These are phyloP conservation scores for Lophotriccus pileatus DNA, from an alignment of 2,797 vertebrate genomes.

Conservation along the genomic window DNA sequence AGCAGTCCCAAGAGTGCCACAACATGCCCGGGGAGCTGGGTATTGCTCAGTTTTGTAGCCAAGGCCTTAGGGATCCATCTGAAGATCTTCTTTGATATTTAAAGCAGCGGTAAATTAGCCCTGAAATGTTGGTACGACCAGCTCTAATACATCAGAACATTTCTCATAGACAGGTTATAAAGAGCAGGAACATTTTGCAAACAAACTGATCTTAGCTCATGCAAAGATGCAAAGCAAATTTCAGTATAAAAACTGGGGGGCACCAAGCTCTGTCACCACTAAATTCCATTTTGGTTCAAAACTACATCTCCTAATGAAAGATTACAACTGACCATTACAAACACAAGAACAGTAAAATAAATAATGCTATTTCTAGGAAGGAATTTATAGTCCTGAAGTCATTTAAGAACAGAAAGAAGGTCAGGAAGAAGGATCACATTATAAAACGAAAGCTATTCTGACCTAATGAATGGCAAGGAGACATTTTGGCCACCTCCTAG, in stretches of 20 bases:
- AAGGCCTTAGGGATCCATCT: conserved; percentile 24
- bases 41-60: neutral
- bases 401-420: conserved; percentile 59
- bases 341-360: conserved; percentile 42
- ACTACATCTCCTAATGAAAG: conserved; percentile 14
- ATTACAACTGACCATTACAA: conserved; percentile 29
- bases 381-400: conserved; percentile 64
- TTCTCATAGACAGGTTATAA: neutral
- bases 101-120: conserved; percentile 41
- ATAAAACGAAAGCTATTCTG: conserved; percentile 61
- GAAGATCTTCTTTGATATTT: conserved; percentile 30
- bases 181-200: neutral
- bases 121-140: conserved; percentile 18
- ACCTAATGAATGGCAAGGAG: conserved; percentile 66
- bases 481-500: conserved; percentile 71
- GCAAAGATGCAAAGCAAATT: neutral
- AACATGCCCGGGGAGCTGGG: neutral
- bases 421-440: conserved; percentile 65
- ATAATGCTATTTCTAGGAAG: conserved; percentile 42
- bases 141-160: neutral
- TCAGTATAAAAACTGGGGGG: neutral
- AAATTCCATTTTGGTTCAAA: conserved; percentile 28
- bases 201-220: neutral
- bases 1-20: neutral
- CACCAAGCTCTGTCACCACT: neutral